A percentile compares a stretch with the other conserved stretches of the same genome.
phyloP scores from a whole-genome alignment of 2,888 invertebrate species.

The Drosophila limbata region DNA sequence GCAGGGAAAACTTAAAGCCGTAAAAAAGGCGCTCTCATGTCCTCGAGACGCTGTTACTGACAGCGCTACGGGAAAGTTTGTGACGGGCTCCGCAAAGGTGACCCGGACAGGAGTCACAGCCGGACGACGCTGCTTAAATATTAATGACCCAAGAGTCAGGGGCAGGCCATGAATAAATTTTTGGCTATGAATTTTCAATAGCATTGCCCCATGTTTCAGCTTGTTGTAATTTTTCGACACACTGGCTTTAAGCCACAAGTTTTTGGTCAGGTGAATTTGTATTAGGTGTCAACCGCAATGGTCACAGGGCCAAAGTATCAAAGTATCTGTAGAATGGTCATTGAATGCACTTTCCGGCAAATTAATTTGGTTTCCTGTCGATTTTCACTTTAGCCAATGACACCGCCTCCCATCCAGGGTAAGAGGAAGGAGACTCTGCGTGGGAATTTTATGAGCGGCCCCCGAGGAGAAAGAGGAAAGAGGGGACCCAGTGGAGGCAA shows the following conservation, averaged over 20 bases:
- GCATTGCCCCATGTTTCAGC: slow-evolving; percentile 20
- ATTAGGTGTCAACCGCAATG: slow-evolving; percentile 67
- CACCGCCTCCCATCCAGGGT: background rate
- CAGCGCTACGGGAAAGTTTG: slow-evolving; percentile 64
- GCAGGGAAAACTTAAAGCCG: slow-evolving; percentile 59
- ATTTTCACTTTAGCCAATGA: slow-evolving; percentile 37
- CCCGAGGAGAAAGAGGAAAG: slow-evolving; percentile 14
- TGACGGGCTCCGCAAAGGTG: slow-evolving; percentile 64
- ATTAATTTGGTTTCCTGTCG: slow-evolving; percentile 67
- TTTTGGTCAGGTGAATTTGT: slow-evolving; percentile 34
- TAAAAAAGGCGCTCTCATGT: slow-evolving; percentile 72
- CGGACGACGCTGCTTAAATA: slow-evolving; percentile 73
- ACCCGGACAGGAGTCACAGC: slow-evolving; percentile 55
- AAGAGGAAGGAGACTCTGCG: slow-evolving; percentile 33
- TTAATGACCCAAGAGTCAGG: slow-evolving; percentile 70
- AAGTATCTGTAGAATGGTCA: slow-evolving; percentile 32
- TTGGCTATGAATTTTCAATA: slow-evolving; percentile 84
- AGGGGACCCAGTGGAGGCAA: slow-evolving; percentile 4
- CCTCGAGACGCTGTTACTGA: slow-evolving; percentile 72
- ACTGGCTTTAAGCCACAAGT: slow-evolving; percentile 52
- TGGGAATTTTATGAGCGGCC: slow-evolving; percentile 68
- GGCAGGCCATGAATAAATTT: slow-evolving; percentile 82
- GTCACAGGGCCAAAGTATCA: slow-evolving; percentile 19
- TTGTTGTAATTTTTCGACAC: slow-evolving; percentile 44
- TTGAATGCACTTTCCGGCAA: slow-evolving; percentile 49